A percentile compares a stretch with the other conserved stretches of the same genome.
Conservation (phyloP, 2,888 invertebrate genomes). For the Nemotelus nigrinus region DNA sequence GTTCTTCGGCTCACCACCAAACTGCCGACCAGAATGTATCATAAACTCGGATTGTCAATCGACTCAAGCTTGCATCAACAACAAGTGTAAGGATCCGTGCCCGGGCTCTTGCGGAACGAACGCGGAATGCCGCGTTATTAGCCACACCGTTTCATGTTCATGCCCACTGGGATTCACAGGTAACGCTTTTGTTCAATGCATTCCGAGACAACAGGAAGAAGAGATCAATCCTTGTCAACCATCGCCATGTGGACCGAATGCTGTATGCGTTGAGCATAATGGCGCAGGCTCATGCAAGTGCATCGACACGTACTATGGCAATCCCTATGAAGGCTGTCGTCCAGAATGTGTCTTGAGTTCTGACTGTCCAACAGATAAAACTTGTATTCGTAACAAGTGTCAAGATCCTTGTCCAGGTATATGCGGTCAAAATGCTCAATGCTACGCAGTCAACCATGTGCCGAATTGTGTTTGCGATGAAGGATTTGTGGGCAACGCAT, state of each 20-base stretch:
- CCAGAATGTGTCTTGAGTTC: constrained; percentile 89
- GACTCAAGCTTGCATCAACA: constrained; percentile 81
- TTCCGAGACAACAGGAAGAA: constrained; percentile 66
- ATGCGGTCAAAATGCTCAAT: constrained; percentile 85
- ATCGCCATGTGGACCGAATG: constrained; percentile 88
- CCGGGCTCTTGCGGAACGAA: constrained; percentile 83
- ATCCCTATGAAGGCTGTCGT: constrained; percentile 86
- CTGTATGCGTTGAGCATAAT: constrained; percentile 78
- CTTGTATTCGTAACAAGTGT: constrained; percentile 86
- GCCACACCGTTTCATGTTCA: constrained; percentile 83
- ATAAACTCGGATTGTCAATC: constrained; percentile 84
- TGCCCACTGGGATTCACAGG: constrained; percentile 81
- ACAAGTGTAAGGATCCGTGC: constrained; percentile 84
- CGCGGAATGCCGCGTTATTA: constrained; percentile 81
- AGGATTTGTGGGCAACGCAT: constrained; percentile 81
- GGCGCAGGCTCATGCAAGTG: constrained; percentile 84
- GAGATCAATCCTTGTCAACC: constrained; percentile 81
- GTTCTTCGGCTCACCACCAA: constrained; percentile 82
- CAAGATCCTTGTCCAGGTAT: constrained; percentile 86
- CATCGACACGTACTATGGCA: constrained; percentile 82
- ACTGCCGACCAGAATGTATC: constrained; percentile 84
- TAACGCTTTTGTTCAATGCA: constrained; percentile 84
- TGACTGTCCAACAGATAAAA: constrained; percentile 83
- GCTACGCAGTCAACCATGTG: constrained; percentile 84
- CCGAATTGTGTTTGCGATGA: constrained; percentile 84